phyloP scores from a whole-genome alignment of 2,797 vertebrate genomes.

The Acanthurus tractus region DNA sequence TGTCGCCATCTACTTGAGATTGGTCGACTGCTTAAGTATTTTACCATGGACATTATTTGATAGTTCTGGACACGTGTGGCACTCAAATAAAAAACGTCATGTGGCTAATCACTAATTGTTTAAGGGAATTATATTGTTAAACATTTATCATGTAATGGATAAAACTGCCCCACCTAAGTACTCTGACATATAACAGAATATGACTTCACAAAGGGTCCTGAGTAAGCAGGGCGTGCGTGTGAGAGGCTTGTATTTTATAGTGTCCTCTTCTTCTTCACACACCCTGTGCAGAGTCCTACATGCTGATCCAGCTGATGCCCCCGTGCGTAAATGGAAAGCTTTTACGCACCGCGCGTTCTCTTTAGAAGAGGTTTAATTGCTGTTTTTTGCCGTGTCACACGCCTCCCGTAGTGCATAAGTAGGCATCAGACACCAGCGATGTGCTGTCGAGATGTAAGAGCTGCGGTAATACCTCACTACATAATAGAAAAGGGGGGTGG shows the following conservation, averaged over 20 bases:
- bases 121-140: not conserved
- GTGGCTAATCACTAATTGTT: not conserved
- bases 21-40: not conserved
- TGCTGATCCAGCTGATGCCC: slow-evolving; percentile 61
- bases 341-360: slow-evolving; percentile 76
- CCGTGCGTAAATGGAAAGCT: slow-evolving; percentile 81
- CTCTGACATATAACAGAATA: slow-evolving; percentile 13
- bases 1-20: not conserved
- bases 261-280: slow-evolving; percentile 17
- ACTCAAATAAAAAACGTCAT: not conserved
- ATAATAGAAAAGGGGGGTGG: slow-evolving; percentile 27
- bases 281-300: slow-evolving; percentile 9
- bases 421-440: slow-evolving; percentile 49
- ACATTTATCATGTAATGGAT: not conserved
- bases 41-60: not conserved
- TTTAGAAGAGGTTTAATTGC: slow-evolving; percentile 56
- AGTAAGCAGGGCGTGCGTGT: slow-evolving; percentile 44
- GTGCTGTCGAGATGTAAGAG: slow-evolving; percentile 64
- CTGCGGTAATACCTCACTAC: slow-evolving; percentile 72
- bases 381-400: slow-evolving; percentile 69
- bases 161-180: not conserved
- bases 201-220: slow-evolving; percentile 22
- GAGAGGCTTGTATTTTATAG: slow-evolving; percentile 21
- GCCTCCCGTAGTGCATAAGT: slow-evolving; percentile 53
- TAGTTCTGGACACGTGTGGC: not conserved